Evolutionary conservation across 2,797 vertebrate genomes (phyloP).

Genomic region (Microctenopoma stevenorrisi): DNA sequence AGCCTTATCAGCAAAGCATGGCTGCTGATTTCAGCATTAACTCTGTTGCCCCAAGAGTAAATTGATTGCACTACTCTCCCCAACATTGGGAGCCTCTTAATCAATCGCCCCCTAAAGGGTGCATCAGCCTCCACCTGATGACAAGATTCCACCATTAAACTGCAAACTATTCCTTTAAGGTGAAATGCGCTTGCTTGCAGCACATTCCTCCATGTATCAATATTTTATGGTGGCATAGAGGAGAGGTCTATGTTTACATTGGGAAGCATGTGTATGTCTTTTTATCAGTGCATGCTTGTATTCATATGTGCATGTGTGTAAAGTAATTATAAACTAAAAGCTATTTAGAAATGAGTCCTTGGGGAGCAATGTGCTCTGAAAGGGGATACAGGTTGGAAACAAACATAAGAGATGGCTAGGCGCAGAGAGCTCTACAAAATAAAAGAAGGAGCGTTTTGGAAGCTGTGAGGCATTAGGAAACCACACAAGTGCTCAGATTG

Average conservation of each 20-base stretch:
- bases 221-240: background rate
- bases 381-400: background rate
- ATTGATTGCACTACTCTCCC: background rate
- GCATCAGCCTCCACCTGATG: too few relatives aligned
- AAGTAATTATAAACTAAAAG: constrained; percentile 36
- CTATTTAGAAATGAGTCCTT: constrained; percentile 26
- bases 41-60: background rate
- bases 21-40: background rate
- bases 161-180: background rate
- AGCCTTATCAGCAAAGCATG: too few relatives aligned
- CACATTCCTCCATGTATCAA: background rate
- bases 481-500: background rate
- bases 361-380: background rate
- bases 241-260: background rate
- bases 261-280: background rate
- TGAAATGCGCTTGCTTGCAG: background rate
- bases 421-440: background rate
- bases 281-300: background rate
- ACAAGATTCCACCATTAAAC: background rate
- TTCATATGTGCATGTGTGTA: background rate
- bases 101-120: background rate
- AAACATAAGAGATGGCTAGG: background rate
- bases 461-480: constrained; percentile 22
- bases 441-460: background rate
- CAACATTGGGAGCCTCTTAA: background rate